Percentiles rank a stretch among this genome's conserved stretches.
Conservation (phyloP, 2,888 invertebrate species). For the Thymelicus lineola region DNA sequence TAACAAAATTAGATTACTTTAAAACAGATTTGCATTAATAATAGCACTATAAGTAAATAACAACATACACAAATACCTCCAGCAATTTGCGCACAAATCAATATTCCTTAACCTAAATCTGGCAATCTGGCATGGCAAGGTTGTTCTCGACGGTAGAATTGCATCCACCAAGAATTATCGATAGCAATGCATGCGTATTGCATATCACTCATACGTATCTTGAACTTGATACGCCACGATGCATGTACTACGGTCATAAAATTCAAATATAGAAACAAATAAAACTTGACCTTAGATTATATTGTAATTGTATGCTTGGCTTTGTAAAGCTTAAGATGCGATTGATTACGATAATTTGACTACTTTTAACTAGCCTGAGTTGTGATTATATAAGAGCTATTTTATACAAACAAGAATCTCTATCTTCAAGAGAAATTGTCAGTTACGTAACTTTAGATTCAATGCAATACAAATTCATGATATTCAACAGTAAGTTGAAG, state of each 20-base stretch:
- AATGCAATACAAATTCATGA: constrained; percentile 3
- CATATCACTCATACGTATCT: not conserved
- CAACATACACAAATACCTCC: not conserved
- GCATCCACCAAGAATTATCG: constrained; percentile 1
- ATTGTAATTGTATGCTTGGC: no score
- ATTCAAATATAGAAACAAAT: not conserved
- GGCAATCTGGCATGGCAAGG: constrained; percentile 2
- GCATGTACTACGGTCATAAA: not conserved
- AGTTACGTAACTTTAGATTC: not conserved
- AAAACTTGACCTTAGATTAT: not conserved
- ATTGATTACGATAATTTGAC: no score
- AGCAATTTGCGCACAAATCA: constrained; percentile 1
- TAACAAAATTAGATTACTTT: no score
- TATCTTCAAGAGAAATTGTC: no score
- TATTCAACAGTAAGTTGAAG: not conserved
- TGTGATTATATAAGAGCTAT: no score
- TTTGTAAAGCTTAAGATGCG: no score
- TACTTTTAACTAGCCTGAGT: no score
- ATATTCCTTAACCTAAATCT: constrained; percentile 10
- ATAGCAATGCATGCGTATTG: not conserved
- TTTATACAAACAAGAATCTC: no score
- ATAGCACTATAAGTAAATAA: no score
- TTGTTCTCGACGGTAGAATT: constrained; percentile 1
- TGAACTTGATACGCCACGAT: not conserved
- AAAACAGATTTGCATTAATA: no score